Percentiles rank a stretch among this genome's conserved stretches.
Evolutionary conservation across 2,888 invertebrate genomes (phyloP).

Genomic region (Didymodactylos carnosus): DNA sequence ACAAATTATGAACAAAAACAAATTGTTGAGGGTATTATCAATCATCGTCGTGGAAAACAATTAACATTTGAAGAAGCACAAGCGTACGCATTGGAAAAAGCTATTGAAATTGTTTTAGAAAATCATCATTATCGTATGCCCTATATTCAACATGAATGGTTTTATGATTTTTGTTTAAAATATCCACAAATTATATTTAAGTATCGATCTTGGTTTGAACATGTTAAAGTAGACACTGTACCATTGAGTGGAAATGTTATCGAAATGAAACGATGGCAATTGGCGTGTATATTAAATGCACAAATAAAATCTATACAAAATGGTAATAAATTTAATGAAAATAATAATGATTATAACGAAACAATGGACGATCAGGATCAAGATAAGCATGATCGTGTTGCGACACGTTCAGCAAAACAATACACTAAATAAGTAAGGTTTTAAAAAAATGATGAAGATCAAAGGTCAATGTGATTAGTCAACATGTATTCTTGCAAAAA

Average conservation of each 20-base stretch:
- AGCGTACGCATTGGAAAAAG: not conserved
- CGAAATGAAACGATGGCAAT: not conserved
- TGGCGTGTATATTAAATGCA: not conserved
- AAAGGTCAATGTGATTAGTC: too few species aligned
- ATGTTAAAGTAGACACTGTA: not conserved
- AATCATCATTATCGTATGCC: not conserved
- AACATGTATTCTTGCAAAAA: too few species aligned
- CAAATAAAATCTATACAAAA: not conserved
- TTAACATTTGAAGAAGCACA: not conserved
- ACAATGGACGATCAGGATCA: too few species aligned
- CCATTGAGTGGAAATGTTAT: not conserved
- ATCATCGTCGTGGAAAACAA: not conserved
- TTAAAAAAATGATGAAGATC: too few species aligned
- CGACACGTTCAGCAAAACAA: too few species aligned
- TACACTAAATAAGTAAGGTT: too few species aligned
- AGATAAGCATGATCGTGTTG: too few species aligned
- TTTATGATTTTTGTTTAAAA: not conserved
- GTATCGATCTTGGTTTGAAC: not conserved
- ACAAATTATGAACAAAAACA: not conserved
- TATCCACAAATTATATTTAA: not conserved
- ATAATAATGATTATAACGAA: too few species aligned
- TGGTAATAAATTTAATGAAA: too few species aligned
- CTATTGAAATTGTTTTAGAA: not conserved
- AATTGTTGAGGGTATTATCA: not conserved
- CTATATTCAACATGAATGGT: not conserved